Conservation (phyloP, 2,113 vertebrate genomes). For the Protobothrops flavoviridis region DNA sequence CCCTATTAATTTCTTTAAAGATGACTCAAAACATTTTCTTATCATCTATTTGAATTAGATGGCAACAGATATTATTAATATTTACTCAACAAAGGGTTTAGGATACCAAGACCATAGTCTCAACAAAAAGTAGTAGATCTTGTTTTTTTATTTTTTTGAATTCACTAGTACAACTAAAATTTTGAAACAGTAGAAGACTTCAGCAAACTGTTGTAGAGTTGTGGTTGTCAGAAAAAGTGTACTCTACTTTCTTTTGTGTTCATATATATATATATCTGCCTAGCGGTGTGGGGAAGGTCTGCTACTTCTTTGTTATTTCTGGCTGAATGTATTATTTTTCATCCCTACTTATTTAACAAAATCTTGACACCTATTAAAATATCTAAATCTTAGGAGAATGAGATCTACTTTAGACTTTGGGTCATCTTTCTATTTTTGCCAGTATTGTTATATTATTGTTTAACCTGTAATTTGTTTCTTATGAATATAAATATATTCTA, state of each 20-base stretch:
- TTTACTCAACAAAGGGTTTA: neutral
- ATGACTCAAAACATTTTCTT: neutral
- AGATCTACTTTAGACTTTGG: neutral
- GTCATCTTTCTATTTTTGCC: neutral
- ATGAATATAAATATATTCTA: neutral
- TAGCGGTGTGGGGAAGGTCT: neutral
- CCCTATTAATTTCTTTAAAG: neutral
- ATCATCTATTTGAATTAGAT: neutral
- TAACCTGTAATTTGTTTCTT: neutral
- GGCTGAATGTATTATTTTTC: neutral
- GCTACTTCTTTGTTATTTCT: neutral
- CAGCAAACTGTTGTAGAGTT: neutral
- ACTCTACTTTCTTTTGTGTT: neutral
- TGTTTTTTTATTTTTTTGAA: neutral
- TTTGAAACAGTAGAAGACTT: neutral
- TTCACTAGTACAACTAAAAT: neutral
- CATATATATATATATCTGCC: neutral
- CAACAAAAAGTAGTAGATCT: neutral
- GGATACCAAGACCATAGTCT: neutral
- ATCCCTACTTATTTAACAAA: neutral
- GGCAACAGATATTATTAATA: neutral
- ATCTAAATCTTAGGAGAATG: neutral
- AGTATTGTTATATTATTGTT: neutral
- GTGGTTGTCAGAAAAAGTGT: neutral
- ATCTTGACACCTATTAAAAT: neutral